Evolutionary conservation across 2,797 vertebrate species (phyloP).

Genomic region (Huso huso): DNA sequence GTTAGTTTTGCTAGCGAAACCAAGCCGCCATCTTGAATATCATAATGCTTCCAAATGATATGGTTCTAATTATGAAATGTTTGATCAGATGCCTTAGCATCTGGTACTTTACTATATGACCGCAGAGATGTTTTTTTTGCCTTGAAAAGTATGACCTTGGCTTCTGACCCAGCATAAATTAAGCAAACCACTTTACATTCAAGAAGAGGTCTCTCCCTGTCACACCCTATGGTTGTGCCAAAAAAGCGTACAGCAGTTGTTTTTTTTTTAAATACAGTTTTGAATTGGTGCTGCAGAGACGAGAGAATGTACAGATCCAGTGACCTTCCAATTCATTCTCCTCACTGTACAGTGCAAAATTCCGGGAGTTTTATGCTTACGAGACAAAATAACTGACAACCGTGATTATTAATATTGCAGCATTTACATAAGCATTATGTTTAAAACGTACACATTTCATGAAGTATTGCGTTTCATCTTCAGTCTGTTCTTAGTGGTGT

Average conservation of each 20-base stretch:
- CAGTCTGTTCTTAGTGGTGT: too few relatives aligned
- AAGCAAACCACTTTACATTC: conserved; percentile 45
- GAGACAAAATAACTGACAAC: too few relatives aligned
- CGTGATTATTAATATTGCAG: too few relatives aligned
- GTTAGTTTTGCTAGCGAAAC: conserved; percentile 65
- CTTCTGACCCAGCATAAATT: conserved; percentile 49
- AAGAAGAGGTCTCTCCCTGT: conserved; percentile 35
- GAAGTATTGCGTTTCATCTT: too few relatives aligned
- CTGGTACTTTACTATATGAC: conserved; percentile 50
- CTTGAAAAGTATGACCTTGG: conserved; percentile 46
- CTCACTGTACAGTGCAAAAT: too few relatives aligned
- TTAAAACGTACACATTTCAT: too few relatives aligned
- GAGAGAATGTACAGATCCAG: too few relatives aligned
- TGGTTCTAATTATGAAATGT: conserved; percentile 60
- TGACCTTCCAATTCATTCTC: too few relatives aligned
- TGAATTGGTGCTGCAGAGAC: conserved; percentile 1
- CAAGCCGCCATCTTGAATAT: conserved; percentile 67
- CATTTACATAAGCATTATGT: too few relatives aligned
- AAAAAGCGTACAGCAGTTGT: too few relatives aligned
- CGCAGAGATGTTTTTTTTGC: conserved; percentile 37
- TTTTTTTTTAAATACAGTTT: conserved; percentile 11
- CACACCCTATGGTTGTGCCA: conserved; percentile 45
- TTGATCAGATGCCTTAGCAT: conserved; percentile 55
- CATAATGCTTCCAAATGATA: conserved; percentile 63
- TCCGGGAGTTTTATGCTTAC: too few relatives aligned